Percentiles rank a stretch among this genome's conserved stretches.
phyloP scores from a whole-genome alignment of 2,888 invertebrate genomes.

The Tachina grossa region DNA sequence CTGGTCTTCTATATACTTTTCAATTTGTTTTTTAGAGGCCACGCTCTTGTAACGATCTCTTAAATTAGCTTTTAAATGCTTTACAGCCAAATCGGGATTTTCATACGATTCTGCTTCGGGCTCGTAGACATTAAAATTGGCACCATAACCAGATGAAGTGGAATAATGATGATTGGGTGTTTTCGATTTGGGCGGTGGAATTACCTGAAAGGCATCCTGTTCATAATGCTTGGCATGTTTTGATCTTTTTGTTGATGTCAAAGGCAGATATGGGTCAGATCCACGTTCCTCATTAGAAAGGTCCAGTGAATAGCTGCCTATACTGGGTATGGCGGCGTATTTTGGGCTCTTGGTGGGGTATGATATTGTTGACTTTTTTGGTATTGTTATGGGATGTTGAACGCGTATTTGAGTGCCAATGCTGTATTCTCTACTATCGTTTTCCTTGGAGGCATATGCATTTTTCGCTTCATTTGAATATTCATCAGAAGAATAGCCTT shows the following conservation, averaged over 20 bases:
- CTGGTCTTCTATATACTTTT: constrained; percentile 78
- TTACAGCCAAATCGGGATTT: constrained; percentile 57
- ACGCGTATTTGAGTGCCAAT: constrained; percentile 81
- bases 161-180: constrained; percentile 50
- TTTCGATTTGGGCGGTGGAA: constrained; percentile 77
- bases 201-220: constrained; percentile 78
- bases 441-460: constrained; percentile 69
- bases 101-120: constrained; percentile 78
- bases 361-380: constrained; percentile 75
- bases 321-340: constrained; percentile 70
- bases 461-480: constrained; percentile 76
- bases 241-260: constrained; percentile 72
- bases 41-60: constrained; percentile 78
- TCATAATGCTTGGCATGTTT: constrained; percentile 77
- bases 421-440: constrained; percentile 79
- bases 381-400: constrained; percentile 78
- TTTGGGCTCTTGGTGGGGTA: constrained; percentile 75
- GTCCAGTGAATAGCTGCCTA: constrained; percentile 71
- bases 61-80: constrained; percentile 69
- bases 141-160: constrained; percentile 46
- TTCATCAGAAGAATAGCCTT: constrained; percentile 76
- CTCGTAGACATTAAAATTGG: constrained; percentile 77
- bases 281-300: constrained; percentile 73
- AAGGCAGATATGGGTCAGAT: constrained; percentile 47
- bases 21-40: constrained; percentile 80